A percentile compares a stretch with the other conserved stretches of the same genome.
Evolutionary conservation across 2,888 invertebrate genomes (phyloP).

Genomic region (Hedya salicella): DNA sequence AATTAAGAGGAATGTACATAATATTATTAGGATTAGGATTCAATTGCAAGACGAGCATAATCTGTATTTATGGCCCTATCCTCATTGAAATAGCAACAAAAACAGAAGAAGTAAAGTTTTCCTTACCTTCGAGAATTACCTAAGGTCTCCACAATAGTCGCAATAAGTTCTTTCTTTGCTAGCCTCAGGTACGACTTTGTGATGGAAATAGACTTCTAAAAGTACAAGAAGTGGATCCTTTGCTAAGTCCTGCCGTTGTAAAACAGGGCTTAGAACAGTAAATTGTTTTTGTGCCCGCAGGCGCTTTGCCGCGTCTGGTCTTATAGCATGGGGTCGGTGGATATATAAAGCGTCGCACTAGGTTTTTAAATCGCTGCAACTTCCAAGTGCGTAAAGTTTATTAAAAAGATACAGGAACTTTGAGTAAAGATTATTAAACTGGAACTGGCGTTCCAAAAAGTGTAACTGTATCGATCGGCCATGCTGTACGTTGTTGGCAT

Average conservation of each 20-base stretch:
- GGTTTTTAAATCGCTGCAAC: neutral
- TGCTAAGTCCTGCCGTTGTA: conserved; percentile 61
- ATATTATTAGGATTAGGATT: too few relatives aligned
- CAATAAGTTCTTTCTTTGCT: conserved; percentile 50
- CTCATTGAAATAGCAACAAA: neutral
- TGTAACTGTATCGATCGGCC: too few relatives aligned
- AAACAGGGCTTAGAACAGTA: conserved; percentile 71
- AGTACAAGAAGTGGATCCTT: conserved; percentile 63
- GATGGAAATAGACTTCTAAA: conserved; percentile 72
- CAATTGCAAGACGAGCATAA: too few relatives aligned
- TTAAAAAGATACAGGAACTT: too few relatives aligned
- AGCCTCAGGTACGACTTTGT: conserved; percentile 72
- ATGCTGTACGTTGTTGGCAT: too few relatives aligned
- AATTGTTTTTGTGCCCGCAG: conserved; percentile 80
- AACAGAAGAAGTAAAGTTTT: neutral
- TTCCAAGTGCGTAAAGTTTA: neutral
- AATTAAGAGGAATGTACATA: too few relatives aligned
- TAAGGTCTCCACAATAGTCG: conserved; percentile 34
- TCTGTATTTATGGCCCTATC: too few relatives aligned
- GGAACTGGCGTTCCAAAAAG: too few relatives aligned
- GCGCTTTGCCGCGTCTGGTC: conserved; percentile 63
- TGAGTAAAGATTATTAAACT: too few relatives aligned
- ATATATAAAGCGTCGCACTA: conserved; percentile 31
- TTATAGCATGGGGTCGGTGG: conserved; percentile 30
- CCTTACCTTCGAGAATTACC: conserved; percentile 44